A percentile compares a stretch with the other conserved stretches of the same genome.
These are phyloP conservation scores for Plutella xylostella DNA, from an alignment of 2,888 invertebrate species.

Conservation along the genomic window DNA sequence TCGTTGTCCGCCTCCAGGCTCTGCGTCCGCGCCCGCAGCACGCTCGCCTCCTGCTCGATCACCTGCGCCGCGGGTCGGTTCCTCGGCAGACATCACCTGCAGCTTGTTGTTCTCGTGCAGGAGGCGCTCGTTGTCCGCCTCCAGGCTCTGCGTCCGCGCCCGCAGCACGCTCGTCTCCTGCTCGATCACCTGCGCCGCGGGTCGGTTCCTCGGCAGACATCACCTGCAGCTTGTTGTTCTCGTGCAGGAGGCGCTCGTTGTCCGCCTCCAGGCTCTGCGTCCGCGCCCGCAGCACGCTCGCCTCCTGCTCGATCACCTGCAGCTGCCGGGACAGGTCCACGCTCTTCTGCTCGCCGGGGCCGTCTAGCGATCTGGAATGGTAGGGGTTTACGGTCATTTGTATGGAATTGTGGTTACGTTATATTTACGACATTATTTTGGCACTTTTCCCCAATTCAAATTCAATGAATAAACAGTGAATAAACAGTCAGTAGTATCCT, in stretches of 20 bases:
- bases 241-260: slow-evolving; percentile 79
- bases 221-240: slow-evolving; percentile 78
- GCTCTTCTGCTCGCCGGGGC: slow-evolving; percentile 68
- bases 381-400: background rate
- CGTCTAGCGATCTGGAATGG: slow-evolving; percentile 69
- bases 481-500: too few species aligned
- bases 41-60: slow-evolving; percentile 80
- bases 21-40: slow-evolving; percentile 75
- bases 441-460: too few species aligned
- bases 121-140: slow-evolving; percentile 82
- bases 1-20: slow-evolving; percentile 82
- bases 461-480: too few species aligned
- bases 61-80: too few species aligned
- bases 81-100: too few species aligned
- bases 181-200: slow-evolving; percentile 80
- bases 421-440: too few species aligned
- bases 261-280: slow-evolving; percentile 78
- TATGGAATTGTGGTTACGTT: too few species aligned
- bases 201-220: too few species aligned
- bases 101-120: slow-evolving; percentile 79
- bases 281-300: slow-evolving; percentile 74
- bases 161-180: slow-evolving; percentile 79
- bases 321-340: slow-evolving; percentile 80
- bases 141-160: slow-evolving; percentile 75
- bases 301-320: slow-evolving; percentile 83